Percentiles rank a stretch among this genome's conserved stretches.
Conservation (phyloP, 2,888 invertebrate species). For the Drosophila melanosoma region DNA sequence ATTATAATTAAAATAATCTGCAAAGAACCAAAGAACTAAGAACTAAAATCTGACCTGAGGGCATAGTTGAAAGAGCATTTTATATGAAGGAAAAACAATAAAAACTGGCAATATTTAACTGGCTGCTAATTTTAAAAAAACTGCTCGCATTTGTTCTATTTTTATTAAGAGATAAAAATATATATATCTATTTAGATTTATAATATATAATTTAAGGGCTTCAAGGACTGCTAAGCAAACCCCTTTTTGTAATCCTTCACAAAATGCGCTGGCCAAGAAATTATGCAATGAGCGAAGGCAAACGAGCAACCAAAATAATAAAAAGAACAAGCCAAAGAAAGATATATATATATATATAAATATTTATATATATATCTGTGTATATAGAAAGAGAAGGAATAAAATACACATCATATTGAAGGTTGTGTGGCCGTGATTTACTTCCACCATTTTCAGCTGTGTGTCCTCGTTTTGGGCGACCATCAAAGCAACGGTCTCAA, state of each 20-base stretch:
- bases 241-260: conserved; percentile 20
- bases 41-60: conserved; percentile 6
- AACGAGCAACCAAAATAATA: conserved; percentile 19
- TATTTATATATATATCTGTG: not conserved
- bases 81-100: not conserved
- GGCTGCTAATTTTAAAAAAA: not conserved
- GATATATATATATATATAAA: not conserved
- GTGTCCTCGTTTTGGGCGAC: conserved; percentile 12
- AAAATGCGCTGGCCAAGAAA: conserved; percentile 35
- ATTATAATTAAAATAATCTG: conserved; percentile 15
- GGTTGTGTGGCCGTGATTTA: conserved; percentile 34
- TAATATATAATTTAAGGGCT: not conserved
- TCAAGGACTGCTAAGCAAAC: not conserved
- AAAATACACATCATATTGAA: conserved; percentile 37
- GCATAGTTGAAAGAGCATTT: conserved; percentile 8
- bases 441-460: conserved; percentile 30
- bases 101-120: not conserved
- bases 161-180: not conserved
- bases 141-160: not conserved
- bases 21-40: conserved; percentile 22
- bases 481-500: conserved; percentile 30
- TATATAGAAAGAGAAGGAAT: conserved; percentile 11
- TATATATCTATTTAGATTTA: not conserved
- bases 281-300: conserved; percentile 39
- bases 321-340: conserved; percentile 15